These are phyloP conservation scores for Dolichomitus sp. DNA, from an alignment of 2,888 invertebrate species.

Conservation along the genomic window DNA sequence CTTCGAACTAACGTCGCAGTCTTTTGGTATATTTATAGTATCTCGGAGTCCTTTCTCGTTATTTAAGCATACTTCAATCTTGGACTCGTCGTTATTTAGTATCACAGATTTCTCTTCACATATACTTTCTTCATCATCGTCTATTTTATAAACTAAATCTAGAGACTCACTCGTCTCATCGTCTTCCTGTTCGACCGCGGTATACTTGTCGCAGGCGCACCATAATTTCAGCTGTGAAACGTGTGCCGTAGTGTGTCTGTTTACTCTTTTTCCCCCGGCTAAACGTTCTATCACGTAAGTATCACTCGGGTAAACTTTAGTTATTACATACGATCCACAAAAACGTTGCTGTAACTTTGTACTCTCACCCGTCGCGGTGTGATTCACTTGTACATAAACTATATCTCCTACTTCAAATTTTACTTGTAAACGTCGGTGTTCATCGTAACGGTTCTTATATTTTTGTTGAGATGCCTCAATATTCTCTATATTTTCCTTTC, in stretches of 20 bases:
- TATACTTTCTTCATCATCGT: background rate
- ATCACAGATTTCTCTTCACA: background rate
- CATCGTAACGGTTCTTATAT: constrained; percentile 36
- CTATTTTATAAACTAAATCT: background rate
- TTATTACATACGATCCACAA: background rate
- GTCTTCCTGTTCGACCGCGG: background rate
- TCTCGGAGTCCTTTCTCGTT: no score
- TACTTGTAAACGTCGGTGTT: constrained; percentile 5
- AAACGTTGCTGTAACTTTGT: constrained; percentile 41
- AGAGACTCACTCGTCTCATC: background rate
- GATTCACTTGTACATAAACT: constrained; percentile 29
- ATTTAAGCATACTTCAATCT: background rate
- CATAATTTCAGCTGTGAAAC: constrained; percentile 18
- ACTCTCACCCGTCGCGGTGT: constrained; percentile 35
- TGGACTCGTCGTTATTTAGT: background rate
- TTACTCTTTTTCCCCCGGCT: background rate
- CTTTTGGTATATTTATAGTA: no score
- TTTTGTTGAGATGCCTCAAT: background rate
- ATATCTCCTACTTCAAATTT: constrained; percentile 43
- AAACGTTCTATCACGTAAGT: constrained; percentile 7
- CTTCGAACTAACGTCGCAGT: no score
- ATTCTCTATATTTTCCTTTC: constrained; percentile 18
- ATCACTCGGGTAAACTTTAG: background rate
- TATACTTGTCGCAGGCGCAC: background rate
- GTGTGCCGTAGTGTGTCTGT: constrained; percentile 9